Base-by-base conservation (phyloP, 2,113 vertebrate species). In the Mobula hypostoma region DNA sequence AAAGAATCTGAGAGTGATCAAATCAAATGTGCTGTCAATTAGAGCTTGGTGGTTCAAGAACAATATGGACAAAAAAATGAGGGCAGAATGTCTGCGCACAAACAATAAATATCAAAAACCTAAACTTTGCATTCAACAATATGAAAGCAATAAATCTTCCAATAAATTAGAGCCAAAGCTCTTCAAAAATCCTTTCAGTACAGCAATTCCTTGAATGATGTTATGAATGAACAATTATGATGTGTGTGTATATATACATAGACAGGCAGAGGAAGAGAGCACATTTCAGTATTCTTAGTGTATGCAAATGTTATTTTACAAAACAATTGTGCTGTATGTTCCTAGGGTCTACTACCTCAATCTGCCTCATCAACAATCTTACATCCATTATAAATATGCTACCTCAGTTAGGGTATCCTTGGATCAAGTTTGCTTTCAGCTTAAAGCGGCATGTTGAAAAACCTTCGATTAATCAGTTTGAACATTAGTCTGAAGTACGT, bases 391-490 rank as follows among this genome's bases (percentile, higher is more conserved):
- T 66, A 66, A 66, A 90, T 66, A 66, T 90, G 29, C n/a, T 19
- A 0, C 58, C 66, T 90, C 61, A 90, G 8, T 90, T 6, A 63
- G 29, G 61, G 6, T 90, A 68, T 68, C 29, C 85, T 68, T 66
- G 29, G 85, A 66, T 90, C 61, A 90, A 27, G 63, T 66, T 90
- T 90, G 66, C 61, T 66, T 66, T 90, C 32, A 90, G 66, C 14
- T 90, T 66, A 32, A 90, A 90, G 61, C 66, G 85, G 85, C 85
- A 90, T 61, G n/a, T 90, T 19, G 85, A 63, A 61, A n/a, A 90
- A 32, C 19, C 85, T 32, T 90, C 19, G n/a, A 66, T 90, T 90
- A 32, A 19, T 88, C 27, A n/a, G 83, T 63, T n/a, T 9, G 27
- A 27, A 63, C 29, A 11, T 88, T 63, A 63, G 61, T 87, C 83